These are phyloP conservation scores for Helicoverpa armigera DNA, from an alignment of 1,140 invertebrate species.

Conservation along the genomic window DNA sequence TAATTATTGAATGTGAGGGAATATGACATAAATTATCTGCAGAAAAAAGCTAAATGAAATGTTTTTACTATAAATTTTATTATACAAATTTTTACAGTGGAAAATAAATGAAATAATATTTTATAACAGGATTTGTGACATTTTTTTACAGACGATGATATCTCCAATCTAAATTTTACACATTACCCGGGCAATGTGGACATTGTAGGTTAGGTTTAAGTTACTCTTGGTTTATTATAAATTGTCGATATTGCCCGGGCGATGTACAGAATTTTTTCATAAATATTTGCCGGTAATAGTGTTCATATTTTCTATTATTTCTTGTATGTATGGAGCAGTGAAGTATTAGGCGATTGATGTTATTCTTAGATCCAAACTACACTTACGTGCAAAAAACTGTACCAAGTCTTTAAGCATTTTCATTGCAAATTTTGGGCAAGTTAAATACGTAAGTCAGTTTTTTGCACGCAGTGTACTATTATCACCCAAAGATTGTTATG, in stretches of 20 bases:
- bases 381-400: conserved; percentile 52
- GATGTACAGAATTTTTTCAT: conserved; percentile 1
- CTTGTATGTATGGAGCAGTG: conserved; percentile 69
- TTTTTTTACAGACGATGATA: conserved; percentile 31
- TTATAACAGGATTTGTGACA: conserved; percentile 28
- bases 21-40: conserved; percentile 44
- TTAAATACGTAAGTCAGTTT: conserved; percentile 29
- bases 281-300: conserved; percentile 39
- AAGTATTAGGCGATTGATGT: conserved; percentile 75
- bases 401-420: conserved; percentile 36
- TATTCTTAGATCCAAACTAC: conserved; percentile 81
- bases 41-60: conserved; percentile 4
- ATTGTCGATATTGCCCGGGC: conserved; percentile 10
- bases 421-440: conserved; percentile 21
- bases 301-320: conserved; percentile 65
- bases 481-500: conserved; percentile 86
- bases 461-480: conserved; percentile 66
- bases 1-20: conserved; percentile 41
- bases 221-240: conserved; percentile 36
- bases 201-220: conserved; percentile 40
- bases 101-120: conserved; percentile 39
- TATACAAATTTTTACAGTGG: conserved; percentile 41
- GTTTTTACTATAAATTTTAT: conserved; percentile 36
- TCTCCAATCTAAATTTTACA: conserved; percentile 1
- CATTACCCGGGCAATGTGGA: conserved; percentile 6